Conservation (phyloP, 2,797 vertebrate genomes). For the Pangasius mekongensis region DNA sequence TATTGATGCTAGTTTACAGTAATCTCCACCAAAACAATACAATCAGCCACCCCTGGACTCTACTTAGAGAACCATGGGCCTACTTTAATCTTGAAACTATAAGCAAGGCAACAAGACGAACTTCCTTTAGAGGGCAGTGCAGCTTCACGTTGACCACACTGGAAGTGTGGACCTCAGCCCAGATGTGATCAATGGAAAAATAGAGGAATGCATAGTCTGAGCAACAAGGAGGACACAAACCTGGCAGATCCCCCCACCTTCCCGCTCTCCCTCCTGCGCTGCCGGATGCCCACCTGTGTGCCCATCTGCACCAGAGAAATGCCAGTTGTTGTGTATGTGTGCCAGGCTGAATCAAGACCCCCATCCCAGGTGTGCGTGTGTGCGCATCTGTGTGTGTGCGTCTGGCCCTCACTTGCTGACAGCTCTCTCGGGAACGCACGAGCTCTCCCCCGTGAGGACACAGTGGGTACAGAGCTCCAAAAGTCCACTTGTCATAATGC, state of each 20-base stretch:
- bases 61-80: not conserved
- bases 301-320: constrained; percentile 76
- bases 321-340: constrained; percentile 78
- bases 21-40: not conserved
- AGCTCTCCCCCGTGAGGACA: constrained; percentile 40
- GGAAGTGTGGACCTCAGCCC: constrained; percentile 65
- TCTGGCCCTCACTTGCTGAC: constrained; percentile 41
- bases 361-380: constrained; percentile 48
- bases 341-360: constrained; percentile 76
- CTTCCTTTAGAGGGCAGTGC: constrained; percentile 75
- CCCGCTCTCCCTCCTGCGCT: constrained; percentile 50
- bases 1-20: not conserved
- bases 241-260: constrained; percentile 67
- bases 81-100: not conserved
- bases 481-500: constrained; percentile 46
- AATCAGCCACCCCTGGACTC: not conserved
- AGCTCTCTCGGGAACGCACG: constrained; percentile 9
- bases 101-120: constrained; percentile 48
- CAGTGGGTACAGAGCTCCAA: constrained; percentile 35
- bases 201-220: constrained; percentile 56
- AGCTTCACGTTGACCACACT: constrained; percentile 64
- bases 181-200: constrained; percentile 70
- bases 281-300: constrained; percentile 76
- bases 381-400: constrained; percentile 27
- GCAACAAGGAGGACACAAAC: constrained; percentile 71